phyloP scores from a whole-genome alignment of 2,888 invertebrate genomes.

The Sepiola atlantica region DNA sequence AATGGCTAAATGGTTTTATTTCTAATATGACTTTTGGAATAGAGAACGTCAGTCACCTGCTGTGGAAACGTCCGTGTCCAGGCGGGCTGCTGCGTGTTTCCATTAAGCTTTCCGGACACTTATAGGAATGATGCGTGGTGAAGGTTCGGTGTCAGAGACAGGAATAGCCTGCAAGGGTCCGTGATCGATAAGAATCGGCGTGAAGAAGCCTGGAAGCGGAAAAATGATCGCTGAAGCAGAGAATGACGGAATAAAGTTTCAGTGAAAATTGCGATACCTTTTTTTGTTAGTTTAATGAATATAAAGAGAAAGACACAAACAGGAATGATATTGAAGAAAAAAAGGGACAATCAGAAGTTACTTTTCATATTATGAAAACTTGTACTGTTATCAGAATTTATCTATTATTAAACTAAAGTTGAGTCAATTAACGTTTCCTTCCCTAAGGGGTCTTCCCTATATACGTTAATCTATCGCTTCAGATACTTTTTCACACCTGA shows the following conservation, averaged over 20 bases:
- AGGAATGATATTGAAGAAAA: neutral
- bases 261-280: neutral
- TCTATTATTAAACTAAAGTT: too few species aligned
- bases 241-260: neutral
- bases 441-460: too few species aligned
- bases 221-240: neutral
- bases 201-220: neutral
- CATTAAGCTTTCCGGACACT: neutral
- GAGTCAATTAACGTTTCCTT: too few species aligned
- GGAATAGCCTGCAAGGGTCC: neutral
- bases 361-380: too few species aligned
- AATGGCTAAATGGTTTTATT: neutral
- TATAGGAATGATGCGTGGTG: neutral
- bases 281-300: neutral
- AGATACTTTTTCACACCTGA: too few species aligned
- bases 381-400: too few species aligned
- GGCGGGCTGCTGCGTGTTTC: neutral
- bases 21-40: neutral
- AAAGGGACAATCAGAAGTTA: too few species aligned
- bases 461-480: too few species aligned
- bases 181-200: neutral
- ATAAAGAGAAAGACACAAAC: neutral
- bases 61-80: neutral
- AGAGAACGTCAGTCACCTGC: slow-evolving; percentile 19
- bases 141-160: neutral